These are phyloP conservation scores for Macrophya alboannulata DNA, from an alignment of 2,888 invertebrate species.

Conservation along the genomic window DNA sequence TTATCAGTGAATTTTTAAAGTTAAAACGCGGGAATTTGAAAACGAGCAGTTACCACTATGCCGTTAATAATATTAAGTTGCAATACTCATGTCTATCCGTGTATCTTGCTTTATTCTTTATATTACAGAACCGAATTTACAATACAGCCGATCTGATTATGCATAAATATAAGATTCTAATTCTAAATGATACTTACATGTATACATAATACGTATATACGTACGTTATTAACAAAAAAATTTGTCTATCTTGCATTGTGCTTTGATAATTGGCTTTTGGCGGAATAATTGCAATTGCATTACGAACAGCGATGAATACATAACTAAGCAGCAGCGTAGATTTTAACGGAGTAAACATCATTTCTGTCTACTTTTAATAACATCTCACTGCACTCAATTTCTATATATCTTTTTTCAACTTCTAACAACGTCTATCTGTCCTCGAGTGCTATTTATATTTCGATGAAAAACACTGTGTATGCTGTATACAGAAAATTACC, in stretches of 20 bases:
- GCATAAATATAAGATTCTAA: slow-evolving; percentile 1
- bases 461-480: not conserved
- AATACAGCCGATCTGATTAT: not conserved
- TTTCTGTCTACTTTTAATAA: not conserved
- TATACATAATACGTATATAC: not conserved
- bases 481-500: not conserved
- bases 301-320: not conserved
- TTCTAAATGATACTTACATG: not conserved
- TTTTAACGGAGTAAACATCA: not conserved
- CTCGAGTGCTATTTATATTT: not conserved
- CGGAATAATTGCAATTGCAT: not conserved
- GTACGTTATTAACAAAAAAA: not conserved
- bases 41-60: not conserved
- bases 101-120: slow-evolving; percentile 6
- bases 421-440: not conserved
- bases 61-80: not conserved
- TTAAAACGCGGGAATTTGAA: not conserved
- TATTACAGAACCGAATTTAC: slow-evolving; percentile 29
- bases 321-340: slow-evolving; percentile 11
- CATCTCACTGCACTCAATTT: slow-evolving; percentile 1
- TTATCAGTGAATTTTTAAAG: not conserved
- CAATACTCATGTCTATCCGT: not conserved
- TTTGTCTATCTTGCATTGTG: not conserved
- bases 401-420: not conserved
- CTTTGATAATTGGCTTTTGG: not conserved